Conservation (phyloP, 2,113 vertebrate genomes). For the Camelus dromedarius region DNA sequence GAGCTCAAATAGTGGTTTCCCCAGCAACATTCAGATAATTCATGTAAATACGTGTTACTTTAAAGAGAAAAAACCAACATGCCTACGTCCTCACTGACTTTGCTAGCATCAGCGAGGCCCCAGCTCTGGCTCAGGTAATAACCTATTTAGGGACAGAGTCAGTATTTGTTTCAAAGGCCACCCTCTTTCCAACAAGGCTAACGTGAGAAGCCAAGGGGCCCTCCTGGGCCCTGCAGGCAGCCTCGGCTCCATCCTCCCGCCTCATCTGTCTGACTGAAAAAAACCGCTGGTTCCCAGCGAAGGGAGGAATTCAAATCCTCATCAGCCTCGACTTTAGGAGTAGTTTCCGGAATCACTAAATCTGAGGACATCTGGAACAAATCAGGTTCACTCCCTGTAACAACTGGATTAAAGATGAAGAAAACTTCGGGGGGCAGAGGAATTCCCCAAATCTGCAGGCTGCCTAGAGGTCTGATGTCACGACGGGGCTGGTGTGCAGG, state of each 20-base stretch:
- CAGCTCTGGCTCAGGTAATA: not conserved
- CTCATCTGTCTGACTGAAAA: slow-evolving; percentile 55
- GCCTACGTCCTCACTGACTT: not conserved
- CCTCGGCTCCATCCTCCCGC: not conserved
- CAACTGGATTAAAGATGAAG: slow-evolving; percentile 79
- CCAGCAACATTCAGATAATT: not conserved
- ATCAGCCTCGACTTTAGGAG: slow-evolving; percentile 72
- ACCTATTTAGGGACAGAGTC: not conserved
- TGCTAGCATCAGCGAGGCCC: not conserved
- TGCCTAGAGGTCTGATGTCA: slow-evolving; percentile 30
- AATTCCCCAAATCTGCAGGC: slow-evolving; percentile 56
- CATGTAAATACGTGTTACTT: not conserved
- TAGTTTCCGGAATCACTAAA: slow-evolving; percentile 77
- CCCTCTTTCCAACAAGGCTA: not conserved
- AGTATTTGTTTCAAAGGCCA: not conserved
- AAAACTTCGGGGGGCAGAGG: slow-evolving; percentile 58
- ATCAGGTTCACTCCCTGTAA: slow-evolving; percentile 78
- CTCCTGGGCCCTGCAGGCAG: not conserved
- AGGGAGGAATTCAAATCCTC: slow-evolving; percentile 68
- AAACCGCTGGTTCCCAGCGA: slow-evolving; percentile 41
- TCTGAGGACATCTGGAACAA: slow-evolving; percentile 83
- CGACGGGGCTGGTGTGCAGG: not conserved
- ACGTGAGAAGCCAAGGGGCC: not conserved
- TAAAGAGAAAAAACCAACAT: not conserved
- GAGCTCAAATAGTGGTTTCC: not conserved